Base-by-base conservation (phyloP, 1,140 invertebrate genomes). In the Eriosoma lanigerum region DNA sequence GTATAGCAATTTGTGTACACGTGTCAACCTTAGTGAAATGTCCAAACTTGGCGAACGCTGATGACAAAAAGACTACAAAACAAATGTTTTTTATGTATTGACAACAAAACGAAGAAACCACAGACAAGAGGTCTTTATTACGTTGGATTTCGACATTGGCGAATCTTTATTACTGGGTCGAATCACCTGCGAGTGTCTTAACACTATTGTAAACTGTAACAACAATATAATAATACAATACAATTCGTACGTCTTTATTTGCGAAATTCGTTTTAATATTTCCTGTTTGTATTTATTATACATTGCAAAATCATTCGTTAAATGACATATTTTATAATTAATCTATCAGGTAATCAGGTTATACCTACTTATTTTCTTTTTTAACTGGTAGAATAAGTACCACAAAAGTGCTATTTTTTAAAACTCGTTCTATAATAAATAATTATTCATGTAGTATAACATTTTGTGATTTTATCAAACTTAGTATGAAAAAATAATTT, bases 131-230 rank as follows among this genome's bases (percentile, higher is more conserved):
- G 13, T 17, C 1, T 68, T 29, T 72, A 72, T 72, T 46, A 29
- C n/a, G 10, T n/a, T 13, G 24, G 48, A 24, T 9, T 52, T 72
- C 19, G 1, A 52, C 48, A 29, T 32, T 26, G 5, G 26, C 29
- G n/a, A 76, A 58, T 38, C 29, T 38, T 38, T 8, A 32, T 44
- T 76, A 58, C 12, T 10, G 29, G 38, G n/a, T 13, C 13, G n/a
- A 44, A 44, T 76, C 29, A 76, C 52, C n/a, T 76, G 54, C 13
- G 5, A 19, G 17, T 58, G 52, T 44, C 12, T 76, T 38, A 38
- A 58, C 15, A 38, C n/a, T 44, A 29, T 72, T 29, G 6, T 68
- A 19, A 38, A 3, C 8, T 38, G n/a, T n/a, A n/a, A n/a, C n/a
- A n/a, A n/a, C n/a, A n/a, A n/a, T n/a, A n/a, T n/a, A n/a, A n/a